Evolutionary conservation across 2,888 invertebrate genomes (phyloP), one percentile per base, ranked within the genome.

Genomic region (Idaea dimidiata): DNA sequence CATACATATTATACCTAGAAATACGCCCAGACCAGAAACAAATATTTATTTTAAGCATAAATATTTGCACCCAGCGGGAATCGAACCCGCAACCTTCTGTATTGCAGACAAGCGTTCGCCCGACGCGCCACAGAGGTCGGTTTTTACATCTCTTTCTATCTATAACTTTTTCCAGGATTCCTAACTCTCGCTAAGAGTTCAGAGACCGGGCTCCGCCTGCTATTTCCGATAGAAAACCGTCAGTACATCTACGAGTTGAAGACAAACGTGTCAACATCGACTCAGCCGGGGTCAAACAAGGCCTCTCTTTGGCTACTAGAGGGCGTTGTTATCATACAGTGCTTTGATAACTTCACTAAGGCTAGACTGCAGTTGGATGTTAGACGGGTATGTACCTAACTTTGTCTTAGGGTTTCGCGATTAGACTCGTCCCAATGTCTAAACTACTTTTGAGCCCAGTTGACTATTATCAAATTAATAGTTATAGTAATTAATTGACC

Each of bases 331-430:
- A 63, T 72, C 0, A 76, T 86, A 0, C 81, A 84, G 1, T 82
- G 83, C 0, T 84, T 82, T 16, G 87, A 89, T 58, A 90, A 87
- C 64, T 86, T 73, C 16, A 86, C 84, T 0, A 83, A 76, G 58
- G 85, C 84, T 0, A 71, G 90, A 0, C 71, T 86, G 4, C 73
- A 74, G 4, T 57, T 92, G 62, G 83, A 84, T 16, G 79, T 84
- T 8, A 63, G 86, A 6, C 83, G 87, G 84, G 91, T 91, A 66
- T n/a, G n/a, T n/a, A n/a, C n/a, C n/a, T n/a, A n/a, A n/a, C n/a
- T n/a, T n/a, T n/a, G n/a, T n/a, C n/a, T n/a, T n/a, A n/a, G n/a
- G n/a, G n/a, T n/a, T n/a, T n/a, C n/a, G n/a, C n/a, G n/a, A n/a
- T n/a, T n/a, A n/a, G n/a, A n/a, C n/a, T n/a, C n/a, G n/a, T n/a